Evolutionary conservation across 2,888 invertebrate genomes (phyloP).

Genomic region (Pelosia muscerda): DNA sequence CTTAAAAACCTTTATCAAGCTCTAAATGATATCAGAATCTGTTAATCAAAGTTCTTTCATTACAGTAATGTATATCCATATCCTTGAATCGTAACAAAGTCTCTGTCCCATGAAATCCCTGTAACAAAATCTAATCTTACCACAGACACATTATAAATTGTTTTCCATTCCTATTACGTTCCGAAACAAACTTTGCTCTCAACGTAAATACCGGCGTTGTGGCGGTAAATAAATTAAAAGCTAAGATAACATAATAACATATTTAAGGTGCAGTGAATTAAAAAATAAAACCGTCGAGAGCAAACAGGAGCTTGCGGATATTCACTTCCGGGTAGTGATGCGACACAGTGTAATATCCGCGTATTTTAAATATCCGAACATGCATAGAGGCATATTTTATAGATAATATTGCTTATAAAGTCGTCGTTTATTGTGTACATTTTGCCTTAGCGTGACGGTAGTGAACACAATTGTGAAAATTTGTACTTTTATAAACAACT

Average conservation of each 20-base stretch:
- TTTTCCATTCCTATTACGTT: slow-evolving; percentile 2
- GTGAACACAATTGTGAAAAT: too few species aligned
- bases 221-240: slow-evolving; percentile 39
- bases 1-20: not conserved
- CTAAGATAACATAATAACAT: slow-evolving; percentile 39
- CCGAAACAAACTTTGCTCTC: slow-evolving; percentile 12
- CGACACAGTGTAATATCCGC: slow-evolving; percentile 17
- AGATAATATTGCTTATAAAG: too few species aligned
- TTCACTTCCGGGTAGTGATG: slow-evolving; percentile 45
- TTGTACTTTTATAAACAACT: too few species aligned
- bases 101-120: not conserved
- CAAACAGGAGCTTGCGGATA: slow-evolving; percentile 43
- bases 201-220: slow-evolving; percentile 4
- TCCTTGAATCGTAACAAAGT: not conserved
- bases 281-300: slow-evolving; percentile 48
- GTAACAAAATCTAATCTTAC: not conserved
- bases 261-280: slow-evolving; percentile 46
- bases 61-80: not conserved
- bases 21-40: not conserved
- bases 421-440: too few species aligned
- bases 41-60: not conserved
- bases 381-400: too few species aligned
- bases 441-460: too few species aligned
- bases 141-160: slow-evolving; percentile 1
- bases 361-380: slow-evolving; percentile 19